Evolutionary conservation across 2,797 vertebrate genomes (phyloP).

Genomic region (Ciconia nigra): DNA sequence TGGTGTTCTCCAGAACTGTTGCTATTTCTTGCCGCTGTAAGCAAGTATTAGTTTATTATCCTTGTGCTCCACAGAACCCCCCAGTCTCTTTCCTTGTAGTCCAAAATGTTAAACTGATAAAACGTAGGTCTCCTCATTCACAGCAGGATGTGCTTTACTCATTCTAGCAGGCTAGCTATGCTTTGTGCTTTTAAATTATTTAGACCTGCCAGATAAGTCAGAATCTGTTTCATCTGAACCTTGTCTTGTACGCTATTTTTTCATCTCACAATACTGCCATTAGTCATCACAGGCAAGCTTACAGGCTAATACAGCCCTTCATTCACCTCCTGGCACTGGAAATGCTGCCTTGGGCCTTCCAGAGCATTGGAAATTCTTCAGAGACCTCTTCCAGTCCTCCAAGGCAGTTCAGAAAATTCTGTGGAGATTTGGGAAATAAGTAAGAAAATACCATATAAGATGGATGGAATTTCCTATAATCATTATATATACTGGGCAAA

Average conservation of each 20-base stretch:
- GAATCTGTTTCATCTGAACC: constrained; percentile 72
- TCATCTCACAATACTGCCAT: constrained; percentile 55
- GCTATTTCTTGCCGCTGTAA: not conserved
- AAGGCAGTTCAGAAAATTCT: constrained; percentile 47
- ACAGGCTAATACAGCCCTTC: constrained; percentile 57
- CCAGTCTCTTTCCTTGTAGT: constrained; percentile 16
- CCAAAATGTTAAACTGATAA: constrained; percentile 53
- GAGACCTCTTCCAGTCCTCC: constrained; percentile 60
- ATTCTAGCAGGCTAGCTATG: constrained; percentile 43
- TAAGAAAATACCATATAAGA: constrained; percentile 21
- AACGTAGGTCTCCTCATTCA: constrained; percentile 49
- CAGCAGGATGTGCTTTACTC: constrained; percentile 60
- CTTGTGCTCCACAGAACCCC: not conserved
- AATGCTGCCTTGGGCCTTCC: constrained; percentile 65
- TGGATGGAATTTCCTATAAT: constrained; percentile 29
- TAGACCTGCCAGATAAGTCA: constrained; percentile 67
- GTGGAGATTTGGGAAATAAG: constrained; percentile 47
- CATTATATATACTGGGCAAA: not conserved
- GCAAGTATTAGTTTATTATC: not conserved
- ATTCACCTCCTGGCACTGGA: constrained; percentile 67
- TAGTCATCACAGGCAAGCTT: constrained; percentile 71
- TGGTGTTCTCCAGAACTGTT: not conserved
- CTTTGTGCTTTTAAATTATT: constrained; percentile 77
- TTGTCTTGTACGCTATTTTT: constrained; percentile 68
- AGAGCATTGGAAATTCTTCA: constrained; percentile 57